Conservation (phyloP, 2,888 invertebrate genomes). For the Aphelenchoides bicaudatus region DNA sequence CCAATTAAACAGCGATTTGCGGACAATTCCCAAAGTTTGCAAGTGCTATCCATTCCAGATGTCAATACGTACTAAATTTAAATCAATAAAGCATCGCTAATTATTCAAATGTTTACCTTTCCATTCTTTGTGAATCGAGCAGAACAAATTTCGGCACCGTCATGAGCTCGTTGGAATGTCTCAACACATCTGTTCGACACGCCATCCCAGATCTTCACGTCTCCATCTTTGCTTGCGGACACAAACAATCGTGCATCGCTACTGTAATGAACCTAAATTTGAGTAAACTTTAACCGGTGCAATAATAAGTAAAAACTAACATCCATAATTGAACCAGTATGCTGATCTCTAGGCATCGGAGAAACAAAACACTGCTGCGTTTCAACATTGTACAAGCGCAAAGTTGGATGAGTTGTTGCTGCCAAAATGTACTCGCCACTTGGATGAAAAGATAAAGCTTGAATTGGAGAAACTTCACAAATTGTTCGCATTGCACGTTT, state of each 20-base stretch:
- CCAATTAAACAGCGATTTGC: slow-evolving; percentile 93
- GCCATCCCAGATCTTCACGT: slow-evolving; percentile 72
- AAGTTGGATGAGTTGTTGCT: slow-evolving; percentile 70
- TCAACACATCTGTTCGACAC: slow-evolving; percentile 77
- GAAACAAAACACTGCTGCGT: slow-evolving; percentile 93
- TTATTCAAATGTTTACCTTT: slow-evolving; percentile 69
- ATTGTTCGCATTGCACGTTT: slow-evolving; percentile 95
- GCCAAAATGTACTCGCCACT: slow-evolving; percentile 89
- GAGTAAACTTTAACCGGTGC: background rate
- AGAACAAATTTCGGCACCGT: slow-evolving; percentile 87
- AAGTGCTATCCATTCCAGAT: slow-evolving; percentile 89
- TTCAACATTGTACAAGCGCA: slow-evolving; percentile 66
- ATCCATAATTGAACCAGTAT: slow-evolving; percentile 63
- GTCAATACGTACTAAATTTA: slow-evolving; percentile 79
- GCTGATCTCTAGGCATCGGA: slow-evolving; percentile 72
- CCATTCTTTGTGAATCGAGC: slow-evolving; percentile 89
- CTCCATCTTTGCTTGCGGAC: slow-evolving; percentile 74
- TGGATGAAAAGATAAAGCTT: slow-evolving; percentile 88
- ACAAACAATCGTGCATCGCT: slow-evolving; percentile 74
- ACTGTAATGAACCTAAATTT: slow-evolving; percentile 66
- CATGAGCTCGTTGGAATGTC: slow-evolving; percentile 87
- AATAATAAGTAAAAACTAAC: too few relatives aligned
- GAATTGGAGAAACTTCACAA: slow-evolving; percentile 83
- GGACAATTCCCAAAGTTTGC: slow-evolving; percentile 95
- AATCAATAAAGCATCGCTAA: slow-evolving; percentile 8